Evolutionary conservation across 1,140 invertebrate genomes (phyloP), one percentile per base, ranked within the genome.

Genomic region (Drosophila ohnishii): DNA sequence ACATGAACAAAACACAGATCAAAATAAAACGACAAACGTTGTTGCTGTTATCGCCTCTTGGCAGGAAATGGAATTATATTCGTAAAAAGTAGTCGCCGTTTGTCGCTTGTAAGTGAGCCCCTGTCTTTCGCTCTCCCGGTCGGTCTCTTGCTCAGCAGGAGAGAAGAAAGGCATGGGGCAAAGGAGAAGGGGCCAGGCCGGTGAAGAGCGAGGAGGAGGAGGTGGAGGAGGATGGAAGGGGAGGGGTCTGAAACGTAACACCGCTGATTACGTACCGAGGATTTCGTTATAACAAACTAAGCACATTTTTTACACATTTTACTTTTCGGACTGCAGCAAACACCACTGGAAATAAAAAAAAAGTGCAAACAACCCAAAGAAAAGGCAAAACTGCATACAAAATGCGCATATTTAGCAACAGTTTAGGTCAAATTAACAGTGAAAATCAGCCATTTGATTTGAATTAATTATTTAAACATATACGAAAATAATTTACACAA

Each of bases 31-130:
- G 55, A 64, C 66, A 44, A 55, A 67, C 69, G 77, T 57, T 63
- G 79, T 79, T 87, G 81, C 85, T 85, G 81, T 85, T 85, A 86
- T 86, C 84, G 83, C 83, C 84, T 55, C 51, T 86, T 86, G 83
- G 84, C 83, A 86, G 83, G 83, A 86, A 86, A 86, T 86, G 83
- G 80, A 86, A 86, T 86, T 86, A 87, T 86, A 87, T 86, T 87
- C 83, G 83, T 79, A 86, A 79, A 86, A 76, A 75, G 61, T 75
- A 75, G 73, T 76, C 73, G 73, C 63, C 63, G 62, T 58, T 67
- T 70, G 51, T 59, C 35, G 73, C 57, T 70, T 76, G 73, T 76
- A 77, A 75, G 72, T 74, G 60, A 75, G 60, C 70, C 71, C 53
- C 51, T 55, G 19, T n/a, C 51, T 55, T 55, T 37, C 19, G 51